These are phyloP conservation scores for Pristiophorus japonicus DNA, from an alignment of 2,113 vertebrate genomes.

Conservation along the genomic window DNA sequence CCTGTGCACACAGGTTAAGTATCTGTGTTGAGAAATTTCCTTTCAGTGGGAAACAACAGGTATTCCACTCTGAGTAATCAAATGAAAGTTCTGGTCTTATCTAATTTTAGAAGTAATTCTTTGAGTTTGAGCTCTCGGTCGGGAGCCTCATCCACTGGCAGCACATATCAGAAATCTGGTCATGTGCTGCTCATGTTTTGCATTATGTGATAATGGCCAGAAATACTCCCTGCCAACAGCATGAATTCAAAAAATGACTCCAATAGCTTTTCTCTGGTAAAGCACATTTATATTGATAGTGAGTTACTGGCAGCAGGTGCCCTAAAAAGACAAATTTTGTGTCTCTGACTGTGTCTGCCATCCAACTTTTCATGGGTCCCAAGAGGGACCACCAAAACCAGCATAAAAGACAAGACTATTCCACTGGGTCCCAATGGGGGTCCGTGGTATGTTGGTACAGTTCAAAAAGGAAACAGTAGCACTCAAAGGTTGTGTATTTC, in stretches of 20 bases:
- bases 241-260: neutral
- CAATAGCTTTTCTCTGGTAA: neutral
- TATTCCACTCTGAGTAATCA: neutral
- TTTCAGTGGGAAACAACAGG: neutral
- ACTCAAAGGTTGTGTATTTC: neutral
- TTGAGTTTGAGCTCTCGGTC: neutral
- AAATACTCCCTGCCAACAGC: neutral
- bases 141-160: neutral
- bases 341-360: neutral
- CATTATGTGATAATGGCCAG: neutral
- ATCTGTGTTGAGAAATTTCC: neutral
- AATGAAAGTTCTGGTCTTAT: neutral
- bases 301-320: neutral
- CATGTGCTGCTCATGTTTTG: neutral
- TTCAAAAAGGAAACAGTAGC: neutral
- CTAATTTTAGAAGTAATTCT: neutral
- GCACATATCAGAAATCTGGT: neutral
- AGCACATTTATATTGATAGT: neutral
- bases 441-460: neutral
- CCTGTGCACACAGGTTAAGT: neutral
- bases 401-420: neutral
- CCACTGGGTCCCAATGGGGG: neutral
- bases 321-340: neutral
- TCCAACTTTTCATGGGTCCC: neutral
- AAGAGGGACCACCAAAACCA: neutral